Evolutionary conservation across 2,888 invertebrate genomes (phyloP), one percentile per base, ranked within the genome.

Genomic region (Acrocyrtus sp.): DNA sequence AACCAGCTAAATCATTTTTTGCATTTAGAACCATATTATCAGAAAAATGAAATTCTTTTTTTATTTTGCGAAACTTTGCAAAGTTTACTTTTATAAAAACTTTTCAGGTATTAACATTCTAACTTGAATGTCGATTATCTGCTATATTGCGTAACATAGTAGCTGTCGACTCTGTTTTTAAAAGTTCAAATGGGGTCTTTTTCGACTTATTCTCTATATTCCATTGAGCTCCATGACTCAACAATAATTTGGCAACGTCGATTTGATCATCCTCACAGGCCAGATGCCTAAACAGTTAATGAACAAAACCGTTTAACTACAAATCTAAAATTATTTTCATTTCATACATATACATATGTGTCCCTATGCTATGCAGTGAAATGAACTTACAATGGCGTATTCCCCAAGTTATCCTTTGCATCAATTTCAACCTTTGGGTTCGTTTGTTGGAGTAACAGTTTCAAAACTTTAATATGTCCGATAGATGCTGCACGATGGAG

Each of bases 221-320:
- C 12, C 88, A 77, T 81, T 86, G 85, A 5, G 91, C 92, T 19
- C 92, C 92, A 81, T 88, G 86, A 76, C 88, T 85, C 0, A 90
- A 87, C 69, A 94, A 85, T 79, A 91, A 83, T 81, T 88, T 86
- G 6, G 91, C 90, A 78, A 88, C 90, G 70, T 90, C 88, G 78
- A 88, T 87, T 77, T 92, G 87, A 80, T 91, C 89, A 84, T 94
- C 94, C 84, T 94, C 93, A 85, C 93, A 93, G 2, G 93, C 91
- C 75, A 93, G 86, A 85, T 94, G 93, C 70, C 89, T 90, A 84
- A 61, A 61, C 43, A 41, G n/a, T n/a, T 8, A 10, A 8, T 39
- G 6, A 12, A 57, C 29, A 41, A 5, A 57, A 10, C 21, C 15
- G 26, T 57, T n/a, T n/a, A n/a, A n/a, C n/a, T n/a, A n/a, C n/a